These are phyloP conservation scores for Grus americana DNA, from an alignment of 2,113 vertebrate genomes.

Conservation along the genomic window DNA sequence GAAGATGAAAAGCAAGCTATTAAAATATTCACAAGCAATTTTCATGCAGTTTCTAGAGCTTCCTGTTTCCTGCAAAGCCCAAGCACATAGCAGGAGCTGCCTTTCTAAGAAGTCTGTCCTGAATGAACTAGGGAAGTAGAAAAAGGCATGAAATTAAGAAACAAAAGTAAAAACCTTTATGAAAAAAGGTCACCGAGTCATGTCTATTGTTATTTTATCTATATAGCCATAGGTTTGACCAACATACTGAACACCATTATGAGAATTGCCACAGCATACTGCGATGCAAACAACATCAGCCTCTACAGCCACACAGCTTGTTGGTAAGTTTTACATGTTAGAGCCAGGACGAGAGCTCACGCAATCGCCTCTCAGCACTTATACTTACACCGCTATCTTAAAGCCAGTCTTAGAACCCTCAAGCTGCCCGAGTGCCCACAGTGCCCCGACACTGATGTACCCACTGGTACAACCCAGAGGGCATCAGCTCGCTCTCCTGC, in stretches of 20 bases:
- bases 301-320: fast-evolving
- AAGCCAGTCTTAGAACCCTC: not conserved
- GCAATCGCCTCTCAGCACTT: not conserved
- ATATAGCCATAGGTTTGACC: fast-evolving
- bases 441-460: not conserved
- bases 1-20: not conserved
- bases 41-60: not conserved
- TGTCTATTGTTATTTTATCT: not conserved
- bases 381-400: not conserved
- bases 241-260: not conserved
- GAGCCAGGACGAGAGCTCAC: not conserved
- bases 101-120: not conserved
- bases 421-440: not conserved
- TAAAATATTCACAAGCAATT: not conserved
- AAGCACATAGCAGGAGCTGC: not conserved
- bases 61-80: not conserved
- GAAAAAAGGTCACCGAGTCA: not conserved
- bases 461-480: fast-evolving
- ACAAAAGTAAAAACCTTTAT: not conserved
- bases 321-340: too few species aligned
- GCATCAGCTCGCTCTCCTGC: not conserved
- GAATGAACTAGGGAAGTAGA: not conserved
- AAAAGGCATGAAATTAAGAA: not conserved
- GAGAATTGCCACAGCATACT: not conserved
- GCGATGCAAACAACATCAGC: not conserved